A percentile compares a stretch with the other conserved stretches of the same genome.
Conservation (phyloP, 2,888 invertebrate genomes). For the Phaedon cochleariae region DNA sequence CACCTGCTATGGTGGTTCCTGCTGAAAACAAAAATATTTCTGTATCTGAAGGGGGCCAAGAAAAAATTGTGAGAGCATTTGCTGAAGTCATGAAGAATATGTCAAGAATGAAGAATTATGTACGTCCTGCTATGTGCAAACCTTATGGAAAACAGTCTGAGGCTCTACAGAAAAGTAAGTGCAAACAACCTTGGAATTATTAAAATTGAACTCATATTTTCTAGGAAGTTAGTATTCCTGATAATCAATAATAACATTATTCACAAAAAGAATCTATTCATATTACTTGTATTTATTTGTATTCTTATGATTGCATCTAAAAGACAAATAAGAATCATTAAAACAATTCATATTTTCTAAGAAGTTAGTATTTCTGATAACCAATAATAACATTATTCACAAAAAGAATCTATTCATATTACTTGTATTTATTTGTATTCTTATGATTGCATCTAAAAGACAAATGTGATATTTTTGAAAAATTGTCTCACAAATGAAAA, state of each 20-base stretch:
- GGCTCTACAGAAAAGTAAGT: slow-evolving; percentile 85
- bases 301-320: too few species aligned
- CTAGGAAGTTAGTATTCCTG: not conserved
- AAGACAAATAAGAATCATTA: too few species aligned
- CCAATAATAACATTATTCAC: too few species aligned
- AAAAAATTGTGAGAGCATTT: slow-evolving; percentile 86
- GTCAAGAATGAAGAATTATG: slow-evolving; percentile 88
- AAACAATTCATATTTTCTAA: too few species aligned
- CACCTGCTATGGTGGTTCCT: slow-evolving; percentile 40
- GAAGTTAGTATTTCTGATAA: too few species aligned
- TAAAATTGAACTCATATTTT: not conserved
- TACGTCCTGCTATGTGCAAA: slow-evolving; percentile 89
- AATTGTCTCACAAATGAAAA: too few species aligned
- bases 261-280: too few species aligned
- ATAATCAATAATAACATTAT: not conserved
- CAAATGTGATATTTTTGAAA: too few species aligned
- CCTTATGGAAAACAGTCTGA: slow-evolving; percentile 91
- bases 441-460: too few species aligned
- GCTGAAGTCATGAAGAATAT: slow-evolving; percentile 88
- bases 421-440: too few species aligned
- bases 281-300: too few species aligned
- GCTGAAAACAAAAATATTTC: slow-evolving; percentile 57
- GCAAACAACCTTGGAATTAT: not conserved
- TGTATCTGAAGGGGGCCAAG: slow-evolving; percentile 71
- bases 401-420: too few species aligned